Base-by-base conservation (phyloP, 2,797 vertebrate genomes). In the Diplodus puntazzo region DNA sequence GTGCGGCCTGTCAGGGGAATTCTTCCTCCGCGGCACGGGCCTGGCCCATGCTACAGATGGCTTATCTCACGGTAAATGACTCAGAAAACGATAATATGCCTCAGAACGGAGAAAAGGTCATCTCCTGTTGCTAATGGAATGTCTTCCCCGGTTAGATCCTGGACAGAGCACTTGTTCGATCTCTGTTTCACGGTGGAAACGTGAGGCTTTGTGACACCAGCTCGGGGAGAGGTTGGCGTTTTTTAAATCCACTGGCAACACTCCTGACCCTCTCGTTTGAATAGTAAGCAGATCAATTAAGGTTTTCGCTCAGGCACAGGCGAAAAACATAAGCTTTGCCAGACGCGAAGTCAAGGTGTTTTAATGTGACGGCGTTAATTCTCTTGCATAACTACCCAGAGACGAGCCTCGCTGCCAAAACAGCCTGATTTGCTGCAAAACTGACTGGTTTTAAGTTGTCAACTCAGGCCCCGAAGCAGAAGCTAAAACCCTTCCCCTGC, bases 61-160 rank as follows among this genome's bases (percentile, higher is more conserved):
- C 89, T 89, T 89, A 93, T 89, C 89, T 93, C 91, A 90, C 81
- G 87, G 78, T 87, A 88, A 93, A 90, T 93, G 92, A 93, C 86
- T 90, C 85, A 84, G 91, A 91, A 92, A 93, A 93, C 57, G 84
- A 91, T 89, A 83, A 92, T 85, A 82, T 72, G 88, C 50, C 81
- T 88, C 64, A 70, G 73, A 90, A 88, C 66, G 55, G 67, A 50
- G 67, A 59, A 72, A 69, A 87, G 88, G 88, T 86, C 75, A 65
- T 83, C 80, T 83, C 66, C 64, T 76, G 60, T 77, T 48, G 75
- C 77, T 87, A 89, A 86, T 87, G 86, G 76, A 84, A 84, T 72
- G 87, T 84, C 79, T 83, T 81, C 71, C 63, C 69, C 20, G 54
- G 73, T 88, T 82, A 85, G 71, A 80, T 45, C 62, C 50, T 42